A percentile compares a stretch with the other conserved stretches of the same genome.
Evolutionary conservation across 92 coral and sea anemone species (phyloP).

Genomic region (Blastomussa wellsi): DNA sequence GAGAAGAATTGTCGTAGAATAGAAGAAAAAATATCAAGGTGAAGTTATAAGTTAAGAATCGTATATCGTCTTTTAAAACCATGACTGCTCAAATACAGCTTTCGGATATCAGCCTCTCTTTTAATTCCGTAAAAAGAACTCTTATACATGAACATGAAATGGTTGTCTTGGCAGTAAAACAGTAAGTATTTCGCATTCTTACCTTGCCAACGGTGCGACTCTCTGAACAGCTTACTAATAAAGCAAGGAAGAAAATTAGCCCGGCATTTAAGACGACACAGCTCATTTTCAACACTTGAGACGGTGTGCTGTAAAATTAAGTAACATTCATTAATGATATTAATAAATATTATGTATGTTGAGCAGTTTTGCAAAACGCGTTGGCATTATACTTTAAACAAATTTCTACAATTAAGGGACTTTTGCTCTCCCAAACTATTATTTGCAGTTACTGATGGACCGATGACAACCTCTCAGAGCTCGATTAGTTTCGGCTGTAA

Average conservation of each 20-base stretch:
- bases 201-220: constrained; percentile 7
- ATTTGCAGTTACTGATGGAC: no score
- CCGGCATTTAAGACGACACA: neutral
- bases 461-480: no score
- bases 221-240: neutral
- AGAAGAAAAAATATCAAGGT: no score
- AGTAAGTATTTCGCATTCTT: neutral
- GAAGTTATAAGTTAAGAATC: no score
- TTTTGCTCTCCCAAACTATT: no score
- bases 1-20: neutral
- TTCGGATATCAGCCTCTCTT: neutral
- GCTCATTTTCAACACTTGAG: neutral
- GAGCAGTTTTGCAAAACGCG: no score
- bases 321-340: neutral
- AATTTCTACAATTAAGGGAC: no score
- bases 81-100: no score
- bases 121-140: neutral
- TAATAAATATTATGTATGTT: no score
- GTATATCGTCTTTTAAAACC: no score
- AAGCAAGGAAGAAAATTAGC: neutral
- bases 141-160: neutral
- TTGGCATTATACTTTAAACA: no score
- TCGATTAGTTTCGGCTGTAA: no score
- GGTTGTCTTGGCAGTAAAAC: neutral
- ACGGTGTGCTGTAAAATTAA: neutral